phyloP scores from a whole-genome alignment of 2,113 vertebrate genomes.

The Salvelinus alpinus region DNA sequence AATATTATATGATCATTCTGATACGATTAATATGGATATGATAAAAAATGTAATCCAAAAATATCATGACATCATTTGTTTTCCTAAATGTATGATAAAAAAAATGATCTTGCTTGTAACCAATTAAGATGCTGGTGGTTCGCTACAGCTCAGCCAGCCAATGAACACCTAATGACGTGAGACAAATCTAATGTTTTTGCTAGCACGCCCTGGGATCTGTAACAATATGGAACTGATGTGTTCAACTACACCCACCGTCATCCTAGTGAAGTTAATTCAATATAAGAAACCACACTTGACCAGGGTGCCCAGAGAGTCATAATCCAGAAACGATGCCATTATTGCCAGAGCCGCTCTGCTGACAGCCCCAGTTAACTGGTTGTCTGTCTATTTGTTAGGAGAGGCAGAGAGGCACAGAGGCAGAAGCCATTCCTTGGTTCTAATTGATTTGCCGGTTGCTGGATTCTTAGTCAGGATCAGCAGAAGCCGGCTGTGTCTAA shows the following conservation, averaged over 20 bases:
- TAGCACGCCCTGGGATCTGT: background rate
- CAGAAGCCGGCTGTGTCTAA: constrained; percentile 39
- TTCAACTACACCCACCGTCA: background rate
- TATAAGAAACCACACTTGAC: background rate
- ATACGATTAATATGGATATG: background rate
- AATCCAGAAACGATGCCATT: background rate
- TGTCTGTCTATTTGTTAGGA: constrained; percentile 7
- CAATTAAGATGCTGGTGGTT: background rate
- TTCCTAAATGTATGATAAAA: background rate
- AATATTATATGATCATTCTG: too few relatives aligned
- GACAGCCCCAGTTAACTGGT: background rate
- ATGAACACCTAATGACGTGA: background rate
- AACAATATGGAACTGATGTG: background rate
- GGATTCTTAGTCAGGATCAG: constrained; percentile 43
- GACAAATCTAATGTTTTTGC: background rate
- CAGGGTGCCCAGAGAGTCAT: background rate
- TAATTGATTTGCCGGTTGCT: constrained; percentile 42
- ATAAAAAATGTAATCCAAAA: background rate
- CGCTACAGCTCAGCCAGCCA: background rate
- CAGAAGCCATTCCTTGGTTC: background rate
- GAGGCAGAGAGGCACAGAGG: constrained; percentile 10
- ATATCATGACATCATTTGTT: background rate
- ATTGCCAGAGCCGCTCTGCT: background rate
- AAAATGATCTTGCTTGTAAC: background rate
- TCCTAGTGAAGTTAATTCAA: background rate